A percentile compares a stretch with the other conserved stretches of the same genome.
phyloP scores from a whole-genome alignment of 2,888 invertebrate genomes.

The Thymelicus sylvestris region DNA sequence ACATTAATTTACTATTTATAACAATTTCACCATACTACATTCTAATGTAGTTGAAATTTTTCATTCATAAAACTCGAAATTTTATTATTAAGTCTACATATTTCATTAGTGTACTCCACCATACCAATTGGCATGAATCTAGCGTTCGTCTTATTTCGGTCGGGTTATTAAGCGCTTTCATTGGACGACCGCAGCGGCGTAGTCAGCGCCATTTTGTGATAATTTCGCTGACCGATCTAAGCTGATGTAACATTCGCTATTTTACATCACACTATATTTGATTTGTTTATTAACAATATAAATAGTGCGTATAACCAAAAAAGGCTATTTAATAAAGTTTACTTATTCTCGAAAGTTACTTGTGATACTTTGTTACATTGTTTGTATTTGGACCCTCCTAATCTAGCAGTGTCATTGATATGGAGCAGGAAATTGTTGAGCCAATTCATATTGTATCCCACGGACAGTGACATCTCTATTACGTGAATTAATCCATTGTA shows the following conservation, averaged over 20 bases:
- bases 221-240: constrained; percentile 66
- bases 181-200: constrained; percentile 48
- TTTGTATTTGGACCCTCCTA: too few species aligned
- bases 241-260: constrained; percentile 66
- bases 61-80: neutral
- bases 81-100: neutral
- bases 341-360: neutral
- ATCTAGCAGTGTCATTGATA: constrained; percentile 1
- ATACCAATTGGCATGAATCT: constrained; percentile 2
- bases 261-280: constrained; percentile 3
- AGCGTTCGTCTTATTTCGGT: constrained; percentile 50
- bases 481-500: constrained; percentile 40
- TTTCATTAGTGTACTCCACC: neutral
- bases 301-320: neutral
- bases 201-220: constrained; percentile 81
- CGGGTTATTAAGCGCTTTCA: constrained; percentile 79
- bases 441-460: constrained; percentile 17
- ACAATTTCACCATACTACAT: too few species aligned
- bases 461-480: constrained; percentile 18
- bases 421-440: constrained; percentile 20
- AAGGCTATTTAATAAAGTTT: too few species aligned
- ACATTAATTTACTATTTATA: neutral
- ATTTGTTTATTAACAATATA: neutral
- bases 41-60: neutral
- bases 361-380: neutral